A percentile compares a stretch with the other conserved stretches of the same genome.
These are phyloP conservation scores for Brachyistius frenatus DNA, from an alignment of 2,113 vertebrate genomes.

Conservation along the genomic window DNA sequence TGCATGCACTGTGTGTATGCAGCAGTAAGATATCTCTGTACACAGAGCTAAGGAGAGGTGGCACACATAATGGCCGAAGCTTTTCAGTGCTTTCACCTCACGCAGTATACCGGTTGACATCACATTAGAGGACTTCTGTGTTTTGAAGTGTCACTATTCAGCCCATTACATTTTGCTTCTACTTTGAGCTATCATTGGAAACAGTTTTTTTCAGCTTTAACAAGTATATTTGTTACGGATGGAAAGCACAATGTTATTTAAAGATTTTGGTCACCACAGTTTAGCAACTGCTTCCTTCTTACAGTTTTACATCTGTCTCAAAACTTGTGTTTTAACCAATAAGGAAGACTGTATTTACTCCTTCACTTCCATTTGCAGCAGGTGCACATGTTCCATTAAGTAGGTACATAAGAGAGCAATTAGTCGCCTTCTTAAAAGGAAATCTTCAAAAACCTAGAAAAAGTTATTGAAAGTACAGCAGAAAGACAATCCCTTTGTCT, in stretches of 20 bases:
- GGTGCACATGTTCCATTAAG: background rate
- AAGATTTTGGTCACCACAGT: background rate
- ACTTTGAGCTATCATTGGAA: background rate
- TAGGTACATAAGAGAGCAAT: background rate
- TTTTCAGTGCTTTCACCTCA: slow-evolving; percentile 6
- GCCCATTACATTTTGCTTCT: slow-evolving; percentile 21
- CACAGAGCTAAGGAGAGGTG: background rate
- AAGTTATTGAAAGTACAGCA: background rate
- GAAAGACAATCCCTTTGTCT: background rate
- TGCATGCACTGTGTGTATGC: background rate
- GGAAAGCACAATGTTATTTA: background rate
- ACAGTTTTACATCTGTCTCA: background rate
- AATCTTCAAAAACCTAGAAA: no score
- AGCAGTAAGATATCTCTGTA: background rate
- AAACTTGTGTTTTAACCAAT: background rate
- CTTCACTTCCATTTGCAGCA: background rate
- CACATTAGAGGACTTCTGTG: background rate
- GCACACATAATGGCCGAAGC: slow-evolving; percentile 9
- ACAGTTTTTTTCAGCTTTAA: slow-evolving; percentile 11
- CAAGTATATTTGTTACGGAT: background rate
- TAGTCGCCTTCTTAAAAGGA: background rate
- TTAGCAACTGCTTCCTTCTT: background rate
- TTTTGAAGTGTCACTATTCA: slow-evolving; percentile 34
- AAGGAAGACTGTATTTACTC: background rate
- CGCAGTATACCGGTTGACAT: background rate